These are phyloP conservation scores for Pharmacophagus antenor DNA, from an alignment of 2,888 invertebrate species.

Conservation along the genomic window DNA sequence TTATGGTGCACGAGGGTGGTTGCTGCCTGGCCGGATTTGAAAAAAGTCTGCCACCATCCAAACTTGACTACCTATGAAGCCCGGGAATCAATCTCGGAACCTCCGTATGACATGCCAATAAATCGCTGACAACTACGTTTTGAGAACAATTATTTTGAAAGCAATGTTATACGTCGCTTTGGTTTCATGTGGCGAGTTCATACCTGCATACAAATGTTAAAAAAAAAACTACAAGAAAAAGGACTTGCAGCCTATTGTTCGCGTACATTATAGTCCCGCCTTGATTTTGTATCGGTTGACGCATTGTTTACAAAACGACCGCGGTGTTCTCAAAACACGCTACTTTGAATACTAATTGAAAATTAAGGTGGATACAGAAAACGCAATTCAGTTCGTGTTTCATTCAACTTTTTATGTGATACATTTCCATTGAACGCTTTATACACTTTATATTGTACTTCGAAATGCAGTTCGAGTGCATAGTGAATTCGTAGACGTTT, in stretches of 20 bases:
- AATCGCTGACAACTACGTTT: neutral
- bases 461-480: too few species aligned
- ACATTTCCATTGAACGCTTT: neutral
- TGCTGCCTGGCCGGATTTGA: neutral
- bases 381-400: conserved; percentile 27
- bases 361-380: conserved; percentile 30
- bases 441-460: conserved; percentile 1
- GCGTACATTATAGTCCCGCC: conserved; percentile 38
- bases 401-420: conserved; percentile 14
- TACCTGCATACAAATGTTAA: conserved; percentile 51
- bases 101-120: too few species aligned
- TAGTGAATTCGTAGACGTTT: neutral
- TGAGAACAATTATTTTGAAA: conserved; percentile 26
- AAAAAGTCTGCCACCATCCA: neutral
- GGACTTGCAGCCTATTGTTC: conserved; percentile 48
- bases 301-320: conserved; percentile 40
- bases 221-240: conserved; percentile 42
- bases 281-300: conserved; percentile 48
- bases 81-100: too few species aligned
- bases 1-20: too few species aligned
- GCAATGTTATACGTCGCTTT: conserved; percentile 33
- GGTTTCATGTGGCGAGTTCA: conserved; percentile 38
- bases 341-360: conserved; percentile 46
- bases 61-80: neutral
- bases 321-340: conserved; percentile 34